A percentile compares a stretch with the other conserved stretches of the same genome.
Conservation (phyloP, 2,113 vertebrate genomes). For the Hirundichthys speculiger region DNA sequence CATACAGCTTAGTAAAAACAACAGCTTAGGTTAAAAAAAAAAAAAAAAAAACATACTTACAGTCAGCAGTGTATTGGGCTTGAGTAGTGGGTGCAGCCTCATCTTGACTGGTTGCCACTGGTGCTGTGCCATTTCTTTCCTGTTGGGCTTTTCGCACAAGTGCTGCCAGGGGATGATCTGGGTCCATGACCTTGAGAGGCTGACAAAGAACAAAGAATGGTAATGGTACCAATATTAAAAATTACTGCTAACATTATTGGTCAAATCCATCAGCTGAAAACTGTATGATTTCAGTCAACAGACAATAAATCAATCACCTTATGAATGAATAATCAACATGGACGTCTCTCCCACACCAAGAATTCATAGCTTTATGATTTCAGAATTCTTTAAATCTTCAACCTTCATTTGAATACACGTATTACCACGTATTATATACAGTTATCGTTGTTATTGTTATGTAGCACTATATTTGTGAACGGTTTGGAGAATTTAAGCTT, state of each 20-base stretch:
- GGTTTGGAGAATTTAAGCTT: constrained; percentile 5
- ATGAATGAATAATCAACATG: too few species aligned
- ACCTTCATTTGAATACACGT: constrained; percentile 13
- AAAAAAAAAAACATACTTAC: constrained; percentile 87
- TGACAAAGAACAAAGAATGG: constrained; percentile 60
- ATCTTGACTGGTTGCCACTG: constrained; percentile 67
- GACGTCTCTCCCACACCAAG: too few species aligned
- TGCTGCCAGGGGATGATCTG: constrained; percentile 93
- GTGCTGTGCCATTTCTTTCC: constrained; percentile 84
- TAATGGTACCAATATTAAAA: constrained; percentile 1
- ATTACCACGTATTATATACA: not conserved
- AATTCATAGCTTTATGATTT: constrained; percentile 4
- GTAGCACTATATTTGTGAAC: too few species aligned
- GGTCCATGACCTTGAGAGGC: constrained; percentile 96
- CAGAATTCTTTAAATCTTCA: not conserved
- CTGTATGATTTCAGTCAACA: too few species aligned
- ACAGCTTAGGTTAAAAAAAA: too few species aligned
- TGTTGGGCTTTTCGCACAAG: constrained; percentile 90
- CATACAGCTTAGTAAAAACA: too few species aligned
- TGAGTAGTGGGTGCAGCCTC: constrained; percentile 69
- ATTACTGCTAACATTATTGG: too few species aligned
- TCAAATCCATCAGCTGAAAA: too few species aligned
- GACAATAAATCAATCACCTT: not conserved
- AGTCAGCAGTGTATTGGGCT: constrained; percentile 87
- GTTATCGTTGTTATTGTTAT: too few species aligned